A percentile compares a stretch with the other conserved stretches of the same genome.
Conservation (phyloP, 2,888 invertebrate species). For the Amaurobius ferox region DNA sequence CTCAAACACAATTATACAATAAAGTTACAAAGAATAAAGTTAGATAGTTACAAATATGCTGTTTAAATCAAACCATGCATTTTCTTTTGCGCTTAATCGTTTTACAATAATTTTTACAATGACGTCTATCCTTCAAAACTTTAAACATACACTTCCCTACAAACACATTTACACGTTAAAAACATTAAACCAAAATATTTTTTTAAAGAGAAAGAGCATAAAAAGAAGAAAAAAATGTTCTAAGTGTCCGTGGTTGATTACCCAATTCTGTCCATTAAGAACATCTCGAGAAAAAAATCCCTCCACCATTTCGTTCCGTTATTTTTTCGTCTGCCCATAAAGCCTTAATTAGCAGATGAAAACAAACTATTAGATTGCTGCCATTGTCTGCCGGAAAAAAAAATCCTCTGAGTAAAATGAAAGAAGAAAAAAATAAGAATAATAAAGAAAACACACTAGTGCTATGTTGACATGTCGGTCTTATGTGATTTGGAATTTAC, state of each 20-base stretch:
- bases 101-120: no score
- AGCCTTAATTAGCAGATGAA: constrained; percentile 61
- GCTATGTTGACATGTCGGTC: no score
- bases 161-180: no score
- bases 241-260: constrained; percentile 56
- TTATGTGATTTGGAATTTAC: constrained; percentile 57
- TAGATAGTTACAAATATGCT: no score
- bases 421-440: constrained; percentile 25
- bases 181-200: neutral
- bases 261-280: constrained; percentile 53
- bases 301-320: constrained; percentile 3
- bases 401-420: neutral
- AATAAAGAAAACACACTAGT: constrained; percentile 58
- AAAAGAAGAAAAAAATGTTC: constrained; percentile 2
- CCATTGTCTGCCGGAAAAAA: constrained; percentile 1
- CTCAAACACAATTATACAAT: no score
- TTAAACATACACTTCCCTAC: no score
- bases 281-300: constrained; percentile 21
- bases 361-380: constrained; percentile 44
- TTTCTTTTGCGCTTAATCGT: no score
- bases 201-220: neutral
- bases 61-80: no score
- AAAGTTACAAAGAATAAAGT: no score
- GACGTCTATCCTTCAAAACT: no score
- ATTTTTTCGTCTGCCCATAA: constrained; percentile 31